Conservation (phyloP, 1,140 invertebrate genomes). For the Anastrepha obliqua region DNA sequence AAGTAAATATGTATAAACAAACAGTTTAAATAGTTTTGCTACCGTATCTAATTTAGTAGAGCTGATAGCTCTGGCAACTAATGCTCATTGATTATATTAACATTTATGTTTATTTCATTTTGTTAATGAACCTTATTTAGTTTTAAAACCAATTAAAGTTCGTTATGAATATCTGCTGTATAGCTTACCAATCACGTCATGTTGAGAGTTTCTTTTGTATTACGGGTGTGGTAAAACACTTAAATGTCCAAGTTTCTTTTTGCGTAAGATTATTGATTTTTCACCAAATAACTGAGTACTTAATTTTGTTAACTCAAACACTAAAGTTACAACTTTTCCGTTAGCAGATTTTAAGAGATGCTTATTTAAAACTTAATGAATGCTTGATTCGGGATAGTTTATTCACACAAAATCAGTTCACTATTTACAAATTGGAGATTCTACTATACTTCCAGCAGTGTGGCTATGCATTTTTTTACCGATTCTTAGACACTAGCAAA, state of each 20-base stretch:
- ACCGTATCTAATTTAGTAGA: no score
- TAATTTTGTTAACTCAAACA: background rate
- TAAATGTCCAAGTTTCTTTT: conserved; percentile 18
- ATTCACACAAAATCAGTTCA: background rate
- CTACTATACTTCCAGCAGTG: background rate
- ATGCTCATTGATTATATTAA: no score
- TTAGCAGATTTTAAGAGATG: background rate
- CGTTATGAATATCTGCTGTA: no score
- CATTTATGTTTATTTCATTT: no score
- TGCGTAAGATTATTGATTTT: conserved; percentile 52
- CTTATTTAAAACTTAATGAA: background rate
- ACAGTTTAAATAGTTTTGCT: no score
- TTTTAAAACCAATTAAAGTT: no score
- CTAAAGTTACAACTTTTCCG: background rate
- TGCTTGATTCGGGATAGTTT: background rate
- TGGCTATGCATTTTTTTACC: background rate
- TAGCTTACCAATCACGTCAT: conserved; percentile 38
- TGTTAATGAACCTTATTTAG: no score
- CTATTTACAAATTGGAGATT: background rate
- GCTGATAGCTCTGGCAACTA: no score
- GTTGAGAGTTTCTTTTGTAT: conserved; percentile 25
- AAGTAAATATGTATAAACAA: no score
- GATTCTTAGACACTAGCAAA: background rate
- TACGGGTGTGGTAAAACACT: conserved; percentile 46
- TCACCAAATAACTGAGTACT: background rate